These are phyloP conservation scores for Neolamprologus falcicula DNA, from an alignment of 2,113 vertebrate genomes.

Conservation along the genomic window DNA sequence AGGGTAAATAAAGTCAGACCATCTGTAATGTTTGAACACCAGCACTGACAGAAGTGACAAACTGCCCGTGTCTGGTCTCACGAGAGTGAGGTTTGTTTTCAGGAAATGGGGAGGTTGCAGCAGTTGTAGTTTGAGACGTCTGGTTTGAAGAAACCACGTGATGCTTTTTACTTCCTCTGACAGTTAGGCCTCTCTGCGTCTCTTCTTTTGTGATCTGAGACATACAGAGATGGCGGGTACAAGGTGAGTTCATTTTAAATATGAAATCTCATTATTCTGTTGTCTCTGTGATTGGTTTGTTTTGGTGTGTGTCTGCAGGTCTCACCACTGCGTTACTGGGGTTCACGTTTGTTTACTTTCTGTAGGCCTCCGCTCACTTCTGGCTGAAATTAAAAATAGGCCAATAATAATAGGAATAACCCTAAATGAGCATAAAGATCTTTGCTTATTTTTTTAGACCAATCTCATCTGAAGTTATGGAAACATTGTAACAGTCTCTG, in stretches of 20 bases:
- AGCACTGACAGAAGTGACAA: background rate
- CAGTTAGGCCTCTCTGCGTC: constrained; percentile 1
- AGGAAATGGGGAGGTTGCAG: constrained; percentile 34
- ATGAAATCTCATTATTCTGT: background rate
- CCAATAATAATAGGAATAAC: background rate
- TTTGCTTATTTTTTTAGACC: background rate
- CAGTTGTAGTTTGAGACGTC: background rate
- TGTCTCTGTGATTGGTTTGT: background rate
- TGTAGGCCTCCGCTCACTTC: background rate
- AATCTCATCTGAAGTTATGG: background rate
- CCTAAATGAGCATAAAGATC: background rate
- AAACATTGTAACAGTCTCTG: background rate
- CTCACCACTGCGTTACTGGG: background rate
- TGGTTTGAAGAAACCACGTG: constrained; percentile 41
- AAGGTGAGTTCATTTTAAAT: constrained; percentile 28
- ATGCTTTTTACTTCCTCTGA: constrained; percentile 52
- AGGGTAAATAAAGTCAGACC: background rate
- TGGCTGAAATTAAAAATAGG: background rate
- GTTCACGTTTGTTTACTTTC: background rate
- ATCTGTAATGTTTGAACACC: background rate
- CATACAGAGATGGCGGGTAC: constrained; percentile 30
- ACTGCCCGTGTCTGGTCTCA: background rate
- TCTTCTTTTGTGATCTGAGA: background rate
- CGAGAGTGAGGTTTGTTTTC: background rate
- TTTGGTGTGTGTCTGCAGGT: background rate